Evolutionary conservation across 2,113 vertebrate genomes (phyloP).

Genomic region (Hipposideros armiger): DNA sequence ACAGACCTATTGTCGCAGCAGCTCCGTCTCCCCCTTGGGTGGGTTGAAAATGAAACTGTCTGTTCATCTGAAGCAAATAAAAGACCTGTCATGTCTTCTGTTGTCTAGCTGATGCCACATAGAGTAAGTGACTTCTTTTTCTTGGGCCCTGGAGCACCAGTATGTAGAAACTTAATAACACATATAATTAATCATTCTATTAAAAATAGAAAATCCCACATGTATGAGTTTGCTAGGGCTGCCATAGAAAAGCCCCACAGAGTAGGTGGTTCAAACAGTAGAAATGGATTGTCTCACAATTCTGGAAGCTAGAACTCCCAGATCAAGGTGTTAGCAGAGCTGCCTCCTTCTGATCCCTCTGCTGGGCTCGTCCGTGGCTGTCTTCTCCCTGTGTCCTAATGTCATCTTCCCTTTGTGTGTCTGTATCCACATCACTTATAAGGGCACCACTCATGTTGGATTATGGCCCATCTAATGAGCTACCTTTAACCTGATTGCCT

Average conservation of each 20-base stretch:
- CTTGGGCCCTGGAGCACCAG: slow-evolving; percentile 54
- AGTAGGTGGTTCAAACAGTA: not conserved
- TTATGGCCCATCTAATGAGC: not conserved
- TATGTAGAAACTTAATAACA: slow-evolving; percentile 54
- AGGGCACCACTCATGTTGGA: not conserved
- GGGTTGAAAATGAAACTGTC: not conserved
- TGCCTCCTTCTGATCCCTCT: not conserved
- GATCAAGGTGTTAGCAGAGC: not conserved
- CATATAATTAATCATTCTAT: slow-evolving; percentile 34
- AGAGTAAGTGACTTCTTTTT: slow-evolving; percentile 38
- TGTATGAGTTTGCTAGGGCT: not conserved
- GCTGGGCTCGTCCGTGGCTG: not conserved
- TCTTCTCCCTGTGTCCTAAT: not conserved
- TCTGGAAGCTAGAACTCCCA: not conserved
- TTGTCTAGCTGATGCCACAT: not conserved
- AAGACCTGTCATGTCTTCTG: slow-evolving; percentile 6
- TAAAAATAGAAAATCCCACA: not conserved
- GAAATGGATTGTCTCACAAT: not conserved
- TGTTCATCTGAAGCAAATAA: not conserved
- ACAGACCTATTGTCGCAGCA: not conserved
- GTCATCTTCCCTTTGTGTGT: not conserved
- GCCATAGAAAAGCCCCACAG: no score
- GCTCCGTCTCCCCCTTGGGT: not conserved
- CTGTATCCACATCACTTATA: not conserved
- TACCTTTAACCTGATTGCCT: not conserved